Percentiles rank a stretch among this genome's conserved stretches.
phyloP scores from a whole-genome alignment of 2,888 invertebrate genomes.

The Dione juno region DNA sequence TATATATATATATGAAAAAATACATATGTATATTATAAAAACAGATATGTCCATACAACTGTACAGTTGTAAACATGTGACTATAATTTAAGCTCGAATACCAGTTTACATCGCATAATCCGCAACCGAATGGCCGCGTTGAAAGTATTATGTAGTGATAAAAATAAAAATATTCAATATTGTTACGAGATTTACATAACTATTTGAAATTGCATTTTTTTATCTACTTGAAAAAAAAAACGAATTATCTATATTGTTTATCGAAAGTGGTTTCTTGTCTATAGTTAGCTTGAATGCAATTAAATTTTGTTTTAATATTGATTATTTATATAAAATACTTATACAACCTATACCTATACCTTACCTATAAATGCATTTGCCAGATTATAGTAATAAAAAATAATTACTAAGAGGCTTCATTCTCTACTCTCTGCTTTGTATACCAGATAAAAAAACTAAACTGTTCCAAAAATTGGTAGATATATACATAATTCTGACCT shows the following conservation, averaged over 20 bases:
- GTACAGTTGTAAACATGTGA: constrained; percentile 16
- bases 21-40: too few relatives aligned
- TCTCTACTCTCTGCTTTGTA: too few relatives aligned
- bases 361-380: too few relatives aligned
- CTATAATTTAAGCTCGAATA: constrained; percentile 22
- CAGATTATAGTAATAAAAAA: too few relatives aligned
- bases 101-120: constrained; percentile 26
- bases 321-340: too few relatives aligned
- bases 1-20: too few relatives aligned
- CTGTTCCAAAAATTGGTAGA: too few relatives aligned
- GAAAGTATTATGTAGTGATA: constrained; percentile 29
- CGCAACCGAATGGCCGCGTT: constrained; percentile 22
- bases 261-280: background rate
- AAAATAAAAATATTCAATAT: constrained; percentile 29
- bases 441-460: too few relatives aligned
- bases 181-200: constrained; percentile 32
- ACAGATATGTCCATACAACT: background rate
- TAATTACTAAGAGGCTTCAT: too few relatives aligned
- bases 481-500: too few relatives aligned
- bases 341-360: too few relatives aligned
- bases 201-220: constrained; percentile 29
- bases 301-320: too few relatives aligned
- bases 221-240: background rate
- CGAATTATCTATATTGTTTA: background rate
- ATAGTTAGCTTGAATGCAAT: background rate